Conservation (phyloP, 2,113 vertebrate species). For the Trogon surrucura region DNA sequence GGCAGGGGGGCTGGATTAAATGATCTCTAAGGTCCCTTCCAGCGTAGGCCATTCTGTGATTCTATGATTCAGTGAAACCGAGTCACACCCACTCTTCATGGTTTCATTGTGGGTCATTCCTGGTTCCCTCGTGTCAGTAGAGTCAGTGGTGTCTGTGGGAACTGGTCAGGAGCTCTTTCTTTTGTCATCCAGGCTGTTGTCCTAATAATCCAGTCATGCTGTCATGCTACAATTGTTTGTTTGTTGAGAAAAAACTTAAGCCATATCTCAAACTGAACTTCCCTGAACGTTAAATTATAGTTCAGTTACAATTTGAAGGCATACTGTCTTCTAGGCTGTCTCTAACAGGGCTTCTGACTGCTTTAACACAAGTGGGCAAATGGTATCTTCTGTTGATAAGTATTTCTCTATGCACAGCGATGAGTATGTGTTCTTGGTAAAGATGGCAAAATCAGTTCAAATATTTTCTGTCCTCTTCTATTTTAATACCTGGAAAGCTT, state of each 20-base stretch:
- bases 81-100: rapidly evolving
- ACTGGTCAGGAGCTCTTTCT: not conserved
- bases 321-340: not conserved
- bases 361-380: not conserved
- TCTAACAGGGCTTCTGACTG: not conserved
- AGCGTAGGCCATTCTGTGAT: too few species aligned
- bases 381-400: not conserved
- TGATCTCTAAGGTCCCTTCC: too few species aligned
- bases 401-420: not conserved
- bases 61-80: not conserved
- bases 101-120: rapidly evolving
- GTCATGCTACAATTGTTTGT: not conserved
- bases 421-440: not conserved
- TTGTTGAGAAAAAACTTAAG: not conserved
- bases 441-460: not conserved
- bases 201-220: not conserved
- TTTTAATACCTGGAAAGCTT: not conserved
- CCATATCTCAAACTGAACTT: not conserved
- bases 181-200: not conserved
- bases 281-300: not conserved
- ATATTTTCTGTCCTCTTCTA: not conserved
- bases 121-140: not conserved
- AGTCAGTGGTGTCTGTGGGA: not conserved
- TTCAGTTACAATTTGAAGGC: not conserved
- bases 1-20: too few species aligned